Conservation (phyloP, 2,797 vertebrate genomes). For the Enteromius afrohamiltoni region DNA sequence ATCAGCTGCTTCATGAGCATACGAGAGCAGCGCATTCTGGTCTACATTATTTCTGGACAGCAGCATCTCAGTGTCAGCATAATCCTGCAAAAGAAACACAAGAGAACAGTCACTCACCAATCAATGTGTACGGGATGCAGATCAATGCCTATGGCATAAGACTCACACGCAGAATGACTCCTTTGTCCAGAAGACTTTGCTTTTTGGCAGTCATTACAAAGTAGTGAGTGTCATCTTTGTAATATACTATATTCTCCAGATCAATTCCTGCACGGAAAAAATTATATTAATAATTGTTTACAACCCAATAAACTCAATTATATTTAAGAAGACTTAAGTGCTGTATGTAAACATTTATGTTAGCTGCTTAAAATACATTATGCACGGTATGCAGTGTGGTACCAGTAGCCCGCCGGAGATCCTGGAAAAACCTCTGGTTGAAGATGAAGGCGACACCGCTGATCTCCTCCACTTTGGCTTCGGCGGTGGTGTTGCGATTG, state of each 20-base stretch:
- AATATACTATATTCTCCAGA: conserved; percentile 98
- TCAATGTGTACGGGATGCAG: not conserved
- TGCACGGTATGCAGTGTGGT: not conserved
- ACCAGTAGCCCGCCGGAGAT: conserved; percentile 90
- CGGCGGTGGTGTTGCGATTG: conserved; percentile 92
- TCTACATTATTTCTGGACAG: conserved; percentile 90
- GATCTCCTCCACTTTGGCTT: conserved; percentile 97
- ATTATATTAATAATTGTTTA: not conserved
- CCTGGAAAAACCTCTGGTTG: conserved; percentile 97
- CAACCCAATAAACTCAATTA: not conserved
- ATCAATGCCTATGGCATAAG: not conserved
- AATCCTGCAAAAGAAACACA: conserved; percentile 78
- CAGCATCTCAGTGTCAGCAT: conserved; percentile 85
- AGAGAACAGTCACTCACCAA: conserved; percentile 5
- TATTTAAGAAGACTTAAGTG: not conserved
- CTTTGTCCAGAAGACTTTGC: conserved; percentile 93
- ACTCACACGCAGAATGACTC: conserved; percentile 88
- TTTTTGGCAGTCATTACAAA: conserved; percentile 99
- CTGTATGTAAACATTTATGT: not conserved
- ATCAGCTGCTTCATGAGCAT: conserved; percentile 88
- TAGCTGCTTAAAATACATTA: not conserved
- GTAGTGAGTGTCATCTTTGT: conserved; percentile 98
- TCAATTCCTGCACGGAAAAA: conserved; percentile 83
- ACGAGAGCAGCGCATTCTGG: conserved; percentile 89
- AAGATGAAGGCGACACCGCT: conserved; percentile 98